Percentiles rank a stretch among this genome's conserved stretches.
These are phyloP conservation scores for Chloroclystis v-ata DNA, from an alignment of 2,888 invertebrate species.

Conservation along the genomic window DNA sequence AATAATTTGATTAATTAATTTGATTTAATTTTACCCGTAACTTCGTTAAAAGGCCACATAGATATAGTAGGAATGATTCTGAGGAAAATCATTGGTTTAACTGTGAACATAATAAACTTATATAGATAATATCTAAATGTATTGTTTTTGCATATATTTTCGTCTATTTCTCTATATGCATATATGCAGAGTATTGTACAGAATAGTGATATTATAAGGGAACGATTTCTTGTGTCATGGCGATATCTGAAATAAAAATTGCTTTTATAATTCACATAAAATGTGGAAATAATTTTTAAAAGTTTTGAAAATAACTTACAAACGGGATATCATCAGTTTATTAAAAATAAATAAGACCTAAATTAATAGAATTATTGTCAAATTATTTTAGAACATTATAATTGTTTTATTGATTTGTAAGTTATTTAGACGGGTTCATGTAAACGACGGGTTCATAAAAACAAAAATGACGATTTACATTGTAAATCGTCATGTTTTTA, in stretches of 20 bases:
- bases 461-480: no score
- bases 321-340: no score
- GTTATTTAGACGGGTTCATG: no score
- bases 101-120: slow-evolving; percentile 38
- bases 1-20: no score
- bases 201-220: slow-evolving; percentile 45
- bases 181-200: slow-evolving; percentile 33
- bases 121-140: slow-evolving; percentile 36
- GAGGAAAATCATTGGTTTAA: slow-evolving; percentile 45
- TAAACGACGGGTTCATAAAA: no score
- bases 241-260: slow-evolving; percentile 52
- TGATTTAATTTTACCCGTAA: slow-evolving; percentile 22
- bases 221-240: slow-evolving; percentile 54
- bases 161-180: slow-evolving; percentile 31
- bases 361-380: no score
- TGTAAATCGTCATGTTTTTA: no score
- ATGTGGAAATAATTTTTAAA: not conserved
- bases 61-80: slow-evolving; percentile 43
- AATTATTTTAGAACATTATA: no score
- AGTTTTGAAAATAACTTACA: no score
- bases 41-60: slow-evolving; percentile 45
- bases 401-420: no score
- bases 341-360: no score
- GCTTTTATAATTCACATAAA: not conserved
- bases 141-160: slow-evolving; percentile 37